A percentile compares a stretch with the other conserved stretches of the same genome.
Evolutionary conservation across 1,140 invertebrate species (phyloP).

Genomic region (Leptonema lineaticorne): DNA sequence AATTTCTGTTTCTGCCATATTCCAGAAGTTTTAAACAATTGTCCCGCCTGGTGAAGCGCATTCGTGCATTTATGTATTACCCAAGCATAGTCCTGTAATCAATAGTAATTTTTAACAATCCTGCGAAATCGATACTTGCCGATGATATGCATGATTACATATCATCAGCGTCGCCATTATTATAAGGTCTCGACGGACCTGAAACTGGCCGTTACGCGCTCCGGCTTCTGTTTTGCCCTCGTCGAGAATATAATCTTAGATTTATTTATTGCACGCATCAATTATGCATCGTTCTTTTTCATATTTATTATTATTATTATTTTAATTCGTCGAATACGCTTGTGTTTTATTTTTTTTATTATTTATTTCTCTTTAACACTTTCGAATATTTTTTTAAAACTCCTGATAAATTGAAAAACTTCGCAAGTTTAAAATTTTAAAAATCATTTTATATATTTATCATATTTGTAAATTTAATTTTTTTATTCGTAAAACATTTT

Average conservation of each 20-base stretch:
- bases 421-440: too few species aligned
- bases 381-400: too few species aligned
- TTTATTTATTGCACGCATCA: background rate
- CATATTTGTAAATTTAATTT: background rate
- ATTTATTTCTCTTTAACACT: too few species aligned
- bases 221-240: background rate
- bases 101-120: background rate
- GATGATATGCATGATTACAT: background rate
- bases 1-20: too few species aligned
- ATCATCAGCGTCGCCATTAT: background rate
- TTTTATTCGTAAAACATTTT: background rate
- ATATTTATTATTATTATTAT: background rate
- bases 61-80: background rate
- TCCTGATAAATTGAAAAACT: too few species aligned
- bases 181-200: background rate
- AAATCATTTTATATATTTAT: too few species aligned
- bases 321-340: background rate
- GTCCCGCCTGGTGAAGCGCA: too few species aligned
- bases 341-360: background rate
- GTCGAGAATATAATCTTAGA: too few species aligned
- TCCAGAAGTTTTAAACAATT: too few species aligned
- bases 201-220: background rate
- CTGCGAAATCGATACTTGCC: background rate
- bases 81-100: background rate
- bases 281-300: too few species aligned